Conservation (phyloP, 1,140 invertebrate species). For the Brachionus angularis region DNA sequence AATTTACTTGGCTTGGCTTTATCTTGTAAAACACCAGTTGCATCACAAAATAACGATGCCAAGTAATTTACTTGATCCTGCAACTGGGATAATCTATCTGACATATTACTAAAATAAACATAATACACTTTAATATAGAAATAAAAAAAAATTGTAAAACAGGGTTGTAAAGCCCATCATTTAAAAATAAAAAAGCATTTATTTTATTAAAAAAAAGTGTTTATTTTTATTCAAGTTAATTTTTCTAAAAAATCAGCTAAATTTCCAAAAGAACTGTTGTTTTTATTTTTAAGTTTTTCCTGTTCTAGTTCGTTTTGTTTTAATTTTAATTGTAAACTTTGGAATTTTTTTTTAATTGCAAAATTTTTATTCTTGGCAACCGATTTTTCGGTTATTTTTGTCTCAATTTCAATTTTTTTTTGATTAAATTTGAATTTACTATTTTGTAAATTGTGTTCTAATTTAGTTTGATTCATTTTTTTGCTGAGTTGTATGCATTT, state of each 20-base stretch:
- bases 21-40: slow-evolving; percentile 42
- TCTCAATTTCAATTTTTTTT: neutral
- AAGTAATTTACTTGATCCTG: slow-evolving; percentile 40
- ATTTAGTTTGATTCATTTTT: slow-evolving; percentile 6
- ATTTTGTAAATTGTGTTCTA: neutral
- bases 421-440: slow-evolving; percentile 17
- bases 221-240: slow-evolving; percentile 41
- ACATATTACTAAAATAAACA: neutral
- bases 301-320: slow-evolving; percentile 26
- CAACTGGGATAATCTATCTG: slow-evolving; percentile 35
- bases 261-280: slow-evolving; percentile 16
- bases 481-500: neutral
- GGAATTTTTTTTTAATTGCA: slow-evolving; percentile 24
- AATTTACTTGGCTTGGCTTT: slow-evolving; percentile 36
- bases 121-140: neutral
- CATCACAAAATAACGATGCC: slow-evolving; percentile 40
- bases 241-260: slow-evolving; percentile 42
- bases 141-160: neutral
- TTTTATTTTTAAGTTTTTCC: slow-evolving; percentile 3
- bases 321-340: slow-evolving; percentile 34
- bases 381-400: neutral
- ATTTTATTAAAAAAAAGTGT: neutral
- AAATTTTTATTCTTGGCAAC: neutral
- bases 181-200: neutral
- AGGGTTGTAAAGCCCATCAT: neutral